phyloP scores from a whole-genome alignment of 2,888 invertebrate genomes.

The Coenonympha arcania region DNA sequence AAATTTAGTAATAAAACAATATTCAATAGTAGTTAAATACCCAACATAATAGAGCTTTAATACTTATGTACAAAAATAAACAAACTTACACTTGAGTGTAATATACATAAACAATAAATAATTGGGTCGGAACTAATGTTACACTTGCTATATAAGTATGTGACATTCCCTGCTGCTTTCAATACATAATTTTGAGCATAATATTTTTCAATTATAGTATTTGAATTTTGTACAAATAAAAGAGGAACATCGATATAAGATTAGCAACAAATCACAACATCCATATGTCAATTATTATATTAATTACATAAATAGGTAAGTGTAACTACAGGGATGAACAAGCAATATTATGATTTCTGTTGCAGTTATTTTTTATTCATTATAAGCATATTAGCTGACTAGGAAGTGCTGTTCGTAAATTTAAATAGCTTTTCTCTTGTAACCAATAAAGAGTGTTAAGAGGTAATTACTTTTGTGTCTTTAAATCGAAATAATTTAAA shows the following conservation, averaged over 20 bases:
- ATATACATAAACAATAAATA: slow-evolving; percentile 49
- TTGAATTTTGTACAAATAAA: slow-evolving; percentile 23
- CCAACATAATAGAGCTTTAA: slow-evolving; percentile 66
- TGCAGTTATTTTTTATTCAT: slow-evolving; percentile 23
- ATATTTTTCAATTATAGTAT: slow-evolving; percentile 18
- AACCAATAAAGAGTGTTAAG: slow-evolving; percentile 38
- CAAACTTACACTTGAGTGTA: slow-evolving; percentile 45
- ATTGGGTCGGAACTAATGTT: slow-evolving; percentile 24
- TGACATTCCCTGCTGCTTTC: slow-evolving; percentile 12
- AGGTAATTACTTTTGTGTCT: slow-evolving; percentile 20
- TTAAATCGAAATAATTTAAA: slow-evolving; percentile 17
- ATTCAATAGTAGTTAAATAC: slow-evolving; percentile 60
- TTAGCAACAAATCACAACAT: slow-evolving; percentile 31
- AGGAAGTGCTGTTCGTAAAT: slow-evolving; percentile 45
- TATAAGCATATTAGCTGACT: slow-evolving; percentile 47
- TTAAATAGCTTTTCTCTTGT: slow-evolving; percentile 38
- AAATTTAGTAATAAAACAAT: slow-evolving; percentile 66
- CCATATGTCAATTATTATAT: slow-evolving; percentile 29
- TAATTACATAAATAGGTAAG: slow-evolving; percentile 29
- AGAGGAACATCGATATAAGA: slow-evolving; percentile 32
- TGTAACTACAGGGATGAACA: slow-evolving; percentile 26
- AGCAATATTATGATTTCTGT: slow-evolving; percentile 27
- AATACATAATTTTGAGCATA: slow-evolving; percentile 26
- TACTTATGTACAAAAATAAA: slow-evolving; percentile 60
- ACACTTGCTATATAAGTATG: slow-evolving; percentile 7